Percentiles rank a stretch among this genome's conserved stretches.
phyloP scores from a whole-genome alignment of 2,797 vertebrate species.

The Astyanax mexicanus region DNA sequence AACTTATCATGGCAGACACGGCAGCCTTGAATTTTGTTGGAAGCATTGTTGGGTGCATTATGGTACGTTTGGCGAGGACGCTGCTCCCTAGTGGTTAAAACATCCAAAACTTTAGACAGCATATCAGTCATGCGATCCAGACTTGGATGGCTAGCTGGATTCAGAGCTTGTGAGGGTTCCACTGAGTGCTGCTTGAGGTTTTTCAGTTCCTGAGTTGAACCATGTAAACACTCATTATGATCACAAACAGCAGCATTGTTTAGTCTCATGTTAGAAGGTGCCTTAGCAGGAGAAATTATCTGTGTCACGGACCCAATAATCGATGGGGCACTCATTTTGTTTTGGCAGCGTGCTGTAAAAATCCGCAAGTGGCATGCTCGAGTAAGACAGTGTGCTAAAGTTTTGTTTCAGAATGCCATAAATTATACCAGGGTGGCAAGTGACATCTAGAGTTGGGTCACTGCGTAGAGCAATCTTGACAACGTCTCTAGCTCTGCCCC shows the following conservation, averaged over 20 bases:
- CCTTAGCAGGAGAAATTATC: too few species aligned
- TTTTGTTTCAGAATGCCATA: constrained; percentile 9
- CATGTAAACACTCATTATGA: too few species aligned
- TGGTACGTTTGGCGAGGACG: too few species aligned
- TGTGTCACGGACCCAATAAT: constrained; percentile 10
- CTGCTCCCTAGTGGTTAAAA: too few species aligned
- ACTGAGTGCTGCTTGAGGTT: too few species aligned
- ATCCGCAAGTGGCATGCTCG: constrained; percentile 11
- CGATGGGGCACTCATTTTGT: not conserved
- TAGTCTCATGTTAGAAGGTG: too few species aligned
- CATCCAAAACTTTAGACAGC: too few species aligned
- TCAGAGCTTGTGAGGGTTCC: too few species aligned
- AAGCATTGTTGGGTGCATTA: not conserved
- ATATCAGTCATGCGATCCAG: too few species aligned
- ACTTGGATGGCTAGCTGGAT: too few species aligned
- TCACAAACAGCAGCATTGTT: too few species aligned
- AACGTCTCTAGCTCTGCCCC: not conserved
- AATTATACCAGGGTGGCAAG: not conserved
- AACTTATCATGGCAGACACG: not conserved
- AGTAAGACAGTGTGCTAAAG: constrained; percentile 8
- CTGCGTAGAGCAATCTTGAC: not conserved
- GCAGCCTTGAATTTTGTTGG: not conserved
- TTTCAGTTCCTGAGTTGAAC: too few species aligned
- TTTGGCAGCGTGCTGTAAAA: not conserved
- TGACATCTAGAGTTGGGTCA: not conserved